Percentiles rank a stretch among this genome's conserved stretches.
These are phyloP conservation scores for Hafferia zeledoni DNA, from an alignment of 2,797 vertebrate species.

Conservation along the genomic window DNA sequence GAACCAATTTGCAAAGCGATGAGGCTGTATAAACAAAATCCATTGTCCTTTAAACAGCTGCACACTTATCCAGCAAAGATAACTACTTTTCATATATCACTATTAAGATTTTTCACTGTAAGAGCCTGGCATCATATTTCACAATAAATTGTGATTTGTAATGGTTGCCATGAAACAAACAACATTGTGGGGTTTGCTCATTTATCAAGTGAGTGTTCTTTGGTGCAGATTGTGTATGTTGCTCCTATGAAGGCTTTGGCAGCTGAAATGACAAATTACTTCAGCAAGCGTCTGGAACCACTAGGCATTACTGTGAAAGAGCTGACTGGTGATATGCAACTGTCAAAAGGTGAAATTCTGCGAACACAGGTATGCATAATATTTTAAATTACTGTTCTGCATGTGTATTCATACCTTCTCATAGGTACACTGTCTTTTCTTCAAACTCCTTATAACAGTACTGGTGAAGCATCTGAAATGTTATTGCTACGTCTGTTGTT, in stretches of 20 bases:
- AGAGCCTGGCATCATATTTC: slow-evolving; percentile 82
- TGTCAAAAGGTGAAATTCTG: slow-evolving; percentile 96
- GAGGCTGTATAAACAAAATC: slow-evolving; percentile 74
- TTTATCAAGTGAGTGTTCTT: slow-evolving; percentile 86
- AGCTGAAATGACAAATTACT: slow-evolving; percentile 99
- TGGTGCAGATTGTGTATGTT: slow-evolving; percentile 92
- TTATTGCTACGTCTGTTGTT: not conserved
- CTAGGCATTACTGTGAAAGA: slow-evolving; percentile 93
- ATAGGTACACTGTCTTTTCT: not conserved
- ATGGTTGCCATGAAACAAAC: slow-evolving; percentile 86
- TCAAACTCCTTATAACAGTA: not conserved
- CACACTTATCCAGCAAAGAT: slow-evolving; percentile 72
- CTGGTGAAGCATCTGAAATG: not conserved
- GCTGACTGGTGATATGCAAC: slow-evolving; percentile 97
- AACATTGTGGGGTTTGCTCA: slow-evolving; percentile 78
- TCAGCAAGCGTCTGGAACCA: slow-evolving; percentile 94
- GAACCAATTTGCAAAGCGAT: slow-evolving; percentile 72
- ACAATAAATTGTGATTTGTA: slow-evolving; percentile 86
- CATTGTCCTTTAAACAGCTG: slow-evolving; percentile 77
- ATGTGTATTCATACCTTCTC: not conserved
- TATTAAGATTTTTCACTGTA: slow-evolving; percentile 83
- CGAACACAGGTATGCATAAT: slow-evolving; percentile 84
- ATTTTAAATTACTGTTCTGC: not conserved
- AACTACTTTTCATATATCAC: slow-evolving; percentile 86
- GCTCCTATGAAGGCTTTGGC: slow-evolving; percentile 99